Conservation (phyloP, 2,888 invertebrate species). For the Gisinianus flammeolus region DNA sequence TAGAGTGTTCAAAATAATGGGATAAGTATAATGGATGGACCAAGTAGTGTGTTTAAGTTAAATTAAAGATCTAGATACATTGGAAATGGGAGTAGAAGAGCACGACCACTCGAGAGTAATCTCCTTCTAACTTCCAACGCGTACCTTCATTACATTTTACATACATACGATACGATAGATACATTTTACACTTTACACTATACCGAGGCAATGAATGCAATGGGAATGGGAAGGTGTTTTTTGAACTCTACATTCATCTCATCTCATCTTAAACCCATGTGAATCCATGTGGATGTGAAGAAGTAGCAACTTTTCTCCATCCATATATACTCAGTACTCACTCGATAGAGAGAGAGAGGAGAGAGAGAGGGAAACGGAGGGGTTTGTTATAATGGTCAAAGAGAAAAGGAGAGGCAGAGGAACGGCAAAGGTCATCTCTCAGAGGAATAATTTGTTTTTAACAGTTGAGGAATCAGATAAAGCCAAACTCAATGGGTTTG, state of each 20-base stretch:
- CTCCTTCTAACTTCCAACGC: background rate
- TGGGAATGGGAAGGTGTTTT: too few relatives aligned
- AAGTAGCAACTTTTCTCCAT: background rate
- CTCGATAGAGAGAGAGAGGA: background rate
- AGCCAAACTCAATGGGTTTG: slow-evolving; percentile 43
- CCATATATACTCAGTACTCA: too few relatives aligned
- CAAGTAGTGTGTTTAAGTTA: slow-evolving; percentile 30
- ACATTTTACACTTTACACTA: background rate
- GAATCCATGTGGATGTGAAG: background rate
- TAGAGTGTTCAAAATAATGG: slow-evolving; percentile 19
- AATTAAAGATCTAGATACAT: slow-evolving; percentile 39
- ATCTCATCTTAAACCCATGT: background rate
- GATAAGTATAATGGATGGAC: slow-evolving; percentile 14
- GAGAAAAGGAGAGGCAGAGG: slow-evolving; percentile 24
- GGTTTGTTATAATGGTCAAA: background rate
- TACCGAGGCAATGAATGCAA: too few relatives aligned
- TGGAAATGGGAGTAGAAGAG: slow-evolving; percentile 35
- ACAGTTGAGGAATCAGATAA: slow-evolving; percentile 50
- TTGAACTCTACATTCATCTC: too few relatives aligned
- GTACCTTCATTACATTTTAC: background rate
- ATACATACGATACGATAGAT: too few relatives aligned
- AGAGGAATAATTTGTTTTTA: slow-evolving; percentile 49
- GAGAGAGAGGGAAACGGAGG: too few relatives aligned
- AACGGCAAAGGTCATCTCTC: slow-evolving; percentile 47
- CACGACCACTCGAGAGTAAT: slow-evolving; percentile 32